Conservation (phyloP, 2,888 invertebrate genomes). For the Dimorphilus gyrociliatus region DNA sequence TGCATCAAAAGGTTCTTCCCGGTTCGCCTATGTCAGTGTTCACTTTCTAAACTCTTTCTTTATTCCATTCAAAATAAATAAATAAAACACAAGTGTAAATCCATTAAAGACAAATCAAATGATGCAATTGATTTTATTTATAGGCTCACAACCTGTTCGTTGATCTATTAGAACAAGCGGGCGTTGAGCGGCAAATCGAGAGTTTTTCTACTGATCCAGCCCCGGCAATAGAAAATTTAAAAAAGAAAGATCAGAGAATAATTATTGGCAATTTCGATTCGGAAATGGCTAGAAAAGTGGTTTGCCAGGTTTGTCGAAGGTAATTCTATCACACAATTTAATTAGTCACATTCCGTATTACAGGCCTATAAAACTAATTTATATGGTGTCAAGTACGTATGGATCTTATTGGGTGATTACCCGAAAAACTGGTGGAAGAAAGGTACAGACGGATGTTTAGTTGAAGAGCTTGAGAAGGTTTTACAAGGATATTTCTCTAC, state of each 20-base stretch:
- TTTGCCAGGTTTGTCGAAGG: constrained; percentile 37
- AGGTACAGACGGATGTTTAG: constrained; percentile 42
- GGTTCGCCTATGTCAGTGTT: constrained; percentile 21
- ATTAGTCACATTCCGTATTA: no score
- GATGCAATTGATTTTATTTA: no score
- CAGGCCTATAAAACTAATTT: constrained; percentile 64
- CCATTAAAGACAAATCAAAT: no score
- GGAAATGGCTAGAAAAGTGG: constrained; percentile 61
- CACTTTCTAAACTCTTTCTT: no score
- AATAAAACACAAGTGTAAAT: no score
- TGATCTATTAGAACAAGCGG: constrained; percentile 62
- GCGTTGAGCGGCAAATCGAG: constrained; percentile 62
- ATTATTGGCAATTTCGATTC: constrained; percentile 92
- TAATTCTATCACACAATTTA: background rate
- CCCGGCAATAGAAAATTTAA: constrained; percentile 29
- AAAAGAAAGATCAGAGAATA: constrained; percentile 65
- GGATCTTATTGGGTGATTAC: constrained; percentile 50
- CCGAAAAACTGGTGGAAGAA: constrained; percentile 38
- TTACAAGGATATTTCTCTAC: constrained; percentile 64
- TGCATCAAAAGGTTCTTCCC: constrained; percentile 20
- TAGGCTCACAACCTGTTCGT: constrained; percentile 74
- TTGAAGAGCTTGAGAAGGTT: constrained; percentile 51
- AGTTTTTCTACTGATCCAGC: constrained; percentile 66
- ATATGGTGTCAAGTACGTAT: constrained; percentile 75
- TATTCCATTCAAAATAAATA: no score